Conservation (phyloP, 92 coral and sea anemone species). For the Actinostola sp. region DNA sequence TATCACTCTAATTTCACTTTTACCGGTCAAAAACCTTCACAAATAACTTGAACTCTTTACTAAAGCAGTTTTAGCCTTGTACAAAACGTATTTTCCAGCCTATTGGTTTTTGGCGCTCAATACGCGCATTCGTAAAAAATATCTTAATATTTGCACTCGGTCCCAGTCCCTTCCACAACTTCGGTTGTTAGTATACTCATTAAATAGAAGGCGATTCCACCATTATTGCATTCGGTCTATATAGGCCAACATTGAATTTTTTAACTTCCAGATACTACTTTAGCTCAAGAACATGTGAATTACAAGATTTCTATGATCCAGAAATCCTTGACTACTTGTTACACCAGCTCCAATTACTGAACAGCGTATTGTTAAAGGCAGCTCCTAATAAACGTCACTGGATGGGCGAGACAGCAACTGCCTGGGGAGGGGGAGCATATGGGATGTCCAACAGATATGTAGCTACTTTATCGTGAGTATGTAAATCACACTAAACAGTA, state of each 20-base stretch:
- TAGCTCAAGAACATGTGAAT: conserved; percentile 24
- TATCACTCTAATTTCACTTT: too few species aligned
- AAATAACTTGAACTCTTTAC: too few species aligned
- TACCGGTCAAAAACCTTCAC: too few species aligned
- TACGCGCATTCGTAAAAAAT: too few species aligned
- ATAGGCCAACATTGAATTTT: background rate
- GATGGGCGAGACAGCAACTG: conserved; percentile 89
- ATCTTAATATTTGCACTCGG: too few species aligned
- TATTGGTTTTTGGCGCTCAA: too few species aligned
- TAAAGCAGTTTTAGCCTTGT: too few species aligned
- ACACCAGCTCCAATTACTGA: conserved; percentile 33
- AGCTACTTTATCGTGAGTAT: conserved; percentile 76
- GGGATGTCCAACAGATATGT: conserved; percentile 76
- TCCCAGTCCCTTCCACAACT: too few species aligned
- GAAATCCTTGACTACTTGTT: conserved; percentile 68
- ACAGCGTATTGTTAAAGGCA: conserved; percentile 42
- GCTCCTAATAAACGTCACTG: conserved; percentile 59
- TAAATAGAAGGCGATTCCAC: too few species aligned
- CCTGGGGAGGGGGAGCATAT: conserved; percentile 79
- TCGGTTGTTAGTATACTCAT: background rate
- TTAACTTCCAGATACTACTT: conserved; percentile 61
- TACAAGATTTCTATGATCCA: conserved; percentile 69
- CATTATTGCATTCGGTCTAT: background rate
- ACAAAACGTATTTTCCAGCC: too few species aligned
- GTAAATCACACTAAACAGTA: background rate